Conservation (phyloP, 2,888 invertebrate species). For the Bugula neritina region DNA sequence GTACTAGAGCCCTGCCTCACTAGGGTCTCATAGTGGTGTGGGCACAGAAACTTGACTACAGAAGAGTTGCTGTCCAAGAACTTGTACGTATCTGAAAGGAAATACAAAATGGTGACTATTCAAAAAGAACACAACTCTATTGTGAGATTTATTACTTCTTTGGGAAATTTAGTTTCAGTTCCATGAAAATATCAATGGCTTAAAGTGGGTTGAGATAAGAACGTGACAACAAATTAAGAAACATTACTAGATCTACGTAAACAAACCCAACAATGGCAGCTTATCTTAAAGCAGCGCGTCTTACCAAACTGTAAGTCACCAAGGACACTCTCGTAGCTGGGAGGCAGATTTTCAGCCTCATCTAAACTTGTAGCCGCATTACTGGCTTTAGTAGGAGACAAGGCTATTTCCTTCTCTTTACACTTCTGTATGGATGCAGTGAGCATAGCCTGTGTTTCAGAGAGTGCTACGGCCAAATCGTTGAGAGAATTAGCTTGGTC, state of each 20-base stretch:
- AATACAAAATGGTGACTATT: too few species aligned
- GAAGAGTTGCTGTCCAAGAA: slow-evolving; percentile 62
- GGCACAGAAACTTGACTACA: slow-evolving; percentile 37
- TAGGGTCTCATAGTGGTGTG: slow-evolving; percentile 59
- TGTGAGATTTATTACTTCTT: too few species aligned
- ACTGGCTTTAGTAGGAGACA: not conserved
- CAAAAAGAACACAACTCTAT: too few species aligned
- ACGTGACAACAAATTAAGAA: too few species aligned
- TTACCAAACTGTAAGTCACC: slow-evolving; percentile 80
- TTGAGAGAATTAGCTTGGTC: slow-evolving; percentile 26
- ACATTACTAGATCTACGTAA: too few species aligned
- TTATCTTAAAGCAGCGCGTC: too few species aligned
- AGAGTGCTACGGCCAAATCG: not conserved
- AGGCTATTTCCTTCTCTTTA: not conserved
- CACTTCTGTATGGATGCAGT: not conserved
- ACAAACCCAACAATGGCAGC: too few species aligned
- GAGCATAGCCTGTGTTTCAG: not conserved
- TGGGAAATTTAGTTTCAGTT: too few species aligned
- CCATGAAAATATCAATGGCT: too few species aligned
- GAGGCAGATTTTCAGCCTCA: not conserved
- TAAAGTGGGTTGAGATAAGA: too few species aligned
- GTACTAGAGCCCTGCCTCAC: slow-evolving; percentile 9
- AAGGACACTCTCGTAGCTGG: slow-evolving; percentile 76
- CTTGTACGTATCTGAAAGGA: slow-evolving; percentile 72
- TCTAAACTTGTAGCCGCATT: not conserved